Evolutionary conservation across 2,888 invertebrate species (phyloP), one percentile per base, ranked within the genome.

Genomic region (Tipula confusa): DNA sequence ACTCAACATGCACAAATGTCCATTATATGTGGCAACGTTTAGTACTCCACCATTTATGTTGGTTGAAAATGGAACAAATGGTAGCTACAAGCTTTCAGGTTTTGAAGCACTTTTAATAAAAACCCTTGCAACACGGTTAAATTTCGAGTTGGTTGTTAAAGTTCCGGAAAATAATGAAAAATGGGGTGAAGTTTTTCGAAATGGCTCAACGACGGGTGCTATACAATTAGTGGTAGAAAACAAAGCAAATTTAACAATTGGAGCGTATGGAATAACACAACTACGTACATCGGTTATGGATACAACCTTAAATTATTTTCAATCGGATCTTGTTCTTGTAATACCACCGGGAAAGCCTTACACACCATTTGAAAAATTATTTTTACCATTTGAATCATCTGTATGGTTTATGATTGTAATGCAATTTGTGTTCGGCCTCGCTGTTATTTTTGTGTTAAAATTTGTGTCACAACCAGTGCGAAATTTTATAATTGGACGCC

Each of bases 171-270:
- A 84, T 7, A 29, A 43, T 4, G 28, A 83, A 11, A 28, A 38
- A 28, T 83, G 85, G 38, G 85, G 85, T 11, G 48, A 13, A 18
- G 13, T 82, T 15, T 64, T 43, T 15, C 13, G 15, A 5, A 84
- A 85, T 83, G 84, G 84, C 13, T 82, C 79, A 6, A 13, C 43
- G 43, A 85, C 85, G 28, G 85, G 85, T 6, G 84, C 84, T 24
- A 79, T 83, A 0, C 82, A 83, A 79, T 48, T 84, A 83, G 79
- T 85, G 18, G 64, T 79, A 13, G 15, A 82, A 1, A 83, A 81
- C 4, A 36, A 33, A 28, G 84, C 83, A 4, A 85, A 85, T 82
- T 29, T 85, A 11, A 84, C 84, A 38, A 81, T 84, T 5, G 83
- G 84, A 5, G 84, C 84, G 0, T 82, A 29, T 9, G 84, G 84